These are phyloP conservation scores for Protonibea diacanthus DNA, from an alignment of 2,797 vertebrate species.

Conservation along the genomic window DNA sequence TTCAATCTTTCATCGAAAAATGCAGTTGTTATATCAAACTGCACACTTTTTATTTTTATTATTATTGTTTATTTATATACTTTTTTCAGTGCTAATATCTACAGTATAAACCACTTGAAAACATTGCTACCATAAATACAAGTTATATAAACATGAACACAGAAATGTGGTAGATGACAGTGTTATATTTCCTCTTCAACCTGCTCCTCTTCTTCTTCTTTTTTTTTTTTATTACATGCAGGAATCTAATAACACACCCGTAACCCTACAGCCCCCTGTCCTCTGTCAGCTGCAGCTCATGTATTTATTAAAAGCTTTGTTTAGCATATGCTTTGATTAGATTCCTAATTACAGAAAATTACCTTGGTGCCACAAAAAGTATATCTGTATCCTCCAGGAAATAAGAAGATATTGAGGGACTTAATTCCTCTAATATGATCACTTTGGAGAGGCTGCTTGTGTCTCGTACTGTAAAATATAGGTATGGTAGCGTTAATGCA, in stretches of 20 bases:
- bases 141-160: neutral
- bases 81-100: neutral
- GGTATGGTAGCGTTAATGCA: slow-evolving; percentile 23
- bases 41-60: neutral
- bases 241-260: slow-evolving; percentile 72
- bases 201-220: slow-evolving; percentile 28
- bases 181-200: slow-evolving; percentile 22
- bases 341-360: slow-evolving; percentile 84
- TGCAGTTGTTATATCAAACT: neutral
- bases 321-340: slow-evolving; percentile 82
- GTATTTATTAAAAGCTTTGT: slow-evolving; percentile 81
- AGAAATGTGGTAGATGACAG: neutral
- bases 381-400: slow-evolving; percentile 66
- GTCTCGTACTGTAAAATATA: slow-evolving; percentile 1
- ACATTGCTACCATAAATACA: neutral
- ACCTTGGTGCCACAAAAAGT: slow-evolving; percentile 70
- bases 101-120: neutral
- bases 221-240: slow-evolving; percentile 67
- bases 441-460: slow-evolving; percentile 40
- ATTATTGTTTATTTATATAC: no score
- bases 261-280: slow-evolving; percentile 73
- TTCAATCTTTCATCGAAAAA: neutral
- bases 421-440: slow-evolving; percentile 62
- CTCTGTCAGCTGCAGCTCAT: slow-evolving; percentile 76
- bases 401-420: slow-evolving; percentile 62